phyloP scores from a whole-genome alignment of 2,888 invertebrate genomes.

The Sminthurides aquaticus region DNA sequence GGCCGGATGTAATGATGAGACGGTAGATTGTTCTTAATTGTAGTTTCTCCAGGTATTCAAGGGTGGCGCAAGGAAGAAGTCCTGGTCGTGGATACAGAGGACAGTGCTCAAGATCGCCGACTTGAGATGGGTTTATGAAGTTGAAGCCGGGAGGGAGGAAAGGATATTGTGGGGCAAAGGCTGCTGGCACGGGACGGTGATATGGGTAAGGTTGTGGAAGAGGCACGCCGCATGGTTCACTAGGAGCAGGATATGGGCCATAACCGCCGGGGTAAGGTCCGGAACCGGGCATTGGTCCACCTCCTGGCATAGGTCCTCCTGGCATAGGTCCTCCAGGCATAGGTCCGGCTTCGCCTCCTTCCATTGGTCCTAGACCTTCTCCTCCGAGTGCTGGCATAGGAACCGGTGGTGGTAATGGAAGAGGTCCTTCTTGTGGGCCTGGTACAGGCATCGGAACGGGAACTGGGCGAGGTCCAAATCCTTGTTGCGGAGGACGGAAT shows the following conservation, averaged over 20 bases:
- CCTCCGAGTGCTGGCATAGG: too few species aligned
- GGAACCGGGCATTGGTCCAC: not conserved
- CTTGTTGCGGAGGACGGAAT: not conserved
- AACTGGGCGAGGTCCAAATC: too few species aligned
- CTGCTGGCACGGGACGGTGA: slow-evolving; percentile 2
- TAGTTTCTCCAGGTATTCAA: slow-evolving; percentile 33
- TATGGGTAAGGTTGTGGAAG: not conserved
- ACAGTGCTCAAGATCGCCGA: slow-evolving; percentile 9
- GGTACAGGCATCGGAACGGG: too few species aligned
- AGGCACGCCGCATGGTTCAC: slow-evolving; percentile 2
- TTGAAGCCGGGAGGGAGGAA: slow-evolving; percentile 37
- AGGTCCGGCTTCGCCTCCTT: not conserved
- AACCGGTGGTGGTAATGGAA: too few species aligned
- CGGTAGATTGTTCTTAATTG: slow-evolving; percentile 31
- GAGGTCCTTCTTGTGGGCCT: too few species aligned
- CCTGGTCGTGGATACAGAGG: not conserved
- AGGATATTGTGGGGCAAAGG: slow-evolving; percentile 12
- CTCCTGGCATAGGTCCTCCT: not conserved
- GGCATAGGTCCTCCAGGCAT: not conserved
- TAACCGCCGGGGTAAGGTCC: not conserved
- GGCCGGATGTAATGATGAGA: slow-evolving; percentile 29
- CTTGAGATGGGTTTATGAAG: slow-evolving; percentile 18
- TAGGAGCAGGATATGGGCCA: not conserved
- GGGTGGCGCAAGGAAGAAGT: slow-evolving; percentile 28
- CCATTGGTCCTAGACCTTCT: not conserved